Evolutionary conservation across 2,888 invertebrate species (phyloP).

Genomic region (Calephelis perditalis): DNA sequence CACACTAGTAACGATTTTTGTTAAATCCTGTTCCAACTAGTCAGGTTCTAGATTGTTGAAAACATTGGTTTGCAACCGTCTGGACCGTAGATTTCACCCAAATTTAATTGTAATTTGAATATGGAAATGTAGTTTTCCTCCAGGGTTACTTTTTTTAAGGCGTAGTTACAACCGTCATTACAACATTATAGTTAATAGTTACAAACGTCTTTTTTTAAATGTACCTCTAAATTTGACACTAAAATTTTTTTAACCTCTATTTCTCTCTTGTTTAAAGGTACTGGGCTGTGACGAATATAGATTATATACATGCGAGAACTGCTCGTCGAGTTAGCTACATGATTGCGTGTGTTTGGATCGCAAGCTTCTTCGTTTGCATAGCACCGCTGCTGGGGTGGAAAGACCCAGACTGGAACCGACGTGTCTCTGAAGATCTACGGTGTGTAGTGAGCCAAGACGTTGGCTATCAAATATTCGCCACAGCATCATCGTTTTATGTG

Average conservation of each 20-base stretch:
- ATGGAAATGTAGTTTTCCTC: too few relatives aligned
- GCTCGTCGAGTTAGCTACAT: slow-evolving; percentile 86
- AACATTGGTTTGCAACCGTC: too few relatives aligned
- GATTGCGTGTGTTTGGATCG: slow-evolving; percentile 91
- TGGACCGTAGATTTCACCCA: too few relatives aligned
- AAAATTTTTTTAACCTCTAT: not conserved
- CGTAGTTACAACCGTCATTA: too few relatives aligned
- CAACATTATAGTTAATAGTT: too few relatives aligned
- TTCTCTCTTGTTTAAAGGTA: slow-evolving; percentile 73
- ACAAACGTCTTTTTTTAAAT: too few relatives aligned
- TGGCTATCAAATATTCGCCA: slow-evolving; percentile 92
- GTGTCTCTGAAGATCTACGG: slow-evolving; percentile 80
- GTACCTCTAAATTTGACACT: not conserved
- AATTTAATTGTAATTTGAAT: too few relatives aligned
- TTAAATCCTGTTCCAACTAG: too few relatives aligned
- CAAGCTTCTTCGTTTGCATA: slow-evolving; percentile 90
- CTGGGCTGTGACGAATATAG: slow-evolving; percentile 94
- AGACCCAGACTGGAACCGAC: slow-evolving; percentile 75
- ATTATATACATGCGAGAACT: slow-evolving; percentile 91
- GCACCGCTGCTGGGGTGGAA: slow-evolving; percentile 94
- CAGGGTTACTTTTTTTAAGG: too few relatives aligned
- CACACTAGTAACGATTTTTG: too few relatives aligned
- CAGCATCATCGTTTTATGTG: slow-evolving; percentile 93
- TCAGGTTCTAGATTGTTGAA: too few relatives aligned
- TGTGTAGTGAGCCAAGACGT: slow-evolving; percentile 92